phyloP scores from a whole-genome alignment of 2,888 invertebrate genomes.

The Drosophila tripunctata region DNA sequence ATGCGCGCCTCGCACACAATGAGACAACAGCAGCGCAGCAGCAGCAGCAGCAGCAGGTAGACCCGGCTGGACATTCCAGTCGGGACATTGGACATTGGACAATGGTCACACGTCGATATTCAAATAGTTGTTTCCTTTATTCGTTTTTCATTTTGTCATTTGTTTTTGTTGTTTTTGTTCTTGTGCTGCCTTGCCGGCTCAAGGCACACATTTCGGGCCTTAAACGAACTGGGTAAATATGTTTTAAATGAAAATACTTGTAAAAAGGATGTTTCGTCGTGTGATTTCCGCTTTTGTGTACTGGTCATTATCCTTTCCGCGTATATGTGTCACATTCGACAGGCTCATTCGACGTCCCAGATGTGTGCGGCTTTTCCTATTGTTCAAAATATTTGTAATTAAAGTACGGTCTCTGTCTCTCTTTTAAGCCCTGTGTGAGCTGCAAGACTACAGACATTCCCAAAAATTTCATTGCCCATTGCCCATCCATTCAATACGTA shows the following conservation, averaged over 20 bases:
- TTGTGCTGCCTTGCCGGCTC: constrained; percentile 32
- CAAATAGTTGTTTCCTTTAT: constrained; percentile 60
- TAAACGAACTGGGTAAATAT: constrained; percentile 38
- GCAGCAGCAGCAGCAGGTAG: constrained; percentile 33
- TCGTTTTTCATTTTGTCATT: not conserved
- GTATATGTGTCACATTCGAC: constrained; percentile 40
- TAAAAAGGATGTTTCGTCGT: constrained; percentile 59
- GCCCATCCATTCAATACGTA: constrained; percentile 3
- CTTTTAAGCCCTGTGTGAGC: constrained; percentile 44
- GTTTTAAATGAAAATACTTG: constrained; percentile 58
- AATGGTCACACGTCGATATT: constrained; percentile 76
- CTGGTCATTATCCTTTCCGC: constrained; percentile 62
- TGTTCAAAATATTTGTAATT: constrained; percentile 35
- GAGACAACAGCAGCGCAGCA: constrained; percentile 23
- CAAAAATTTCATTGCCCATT: constrained; percentile 29
- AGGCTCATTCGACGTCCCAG: too few relatives aligned
- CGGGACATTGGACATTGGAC: constrained; percentile 43
- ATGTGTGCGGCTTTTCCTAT: constrained; percentile 43
- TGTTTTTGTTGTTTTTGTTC: not conserved
- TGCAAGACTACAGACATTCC: constrained; percentile 23
- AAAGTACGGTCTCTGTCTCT: constrained; percentile 10
- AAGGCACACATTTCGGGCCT: constrained; percentile 40
- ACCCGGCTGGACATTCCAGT: constrained; percentile 30
- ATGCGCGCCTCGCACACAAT: constrained; percentile 72
- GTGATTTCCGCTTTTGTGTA: constrained; percentile 71